Base-by-base conservation (phyloP, 2,888 invertebrate species). In the Dendrolimus pini region DNA sequence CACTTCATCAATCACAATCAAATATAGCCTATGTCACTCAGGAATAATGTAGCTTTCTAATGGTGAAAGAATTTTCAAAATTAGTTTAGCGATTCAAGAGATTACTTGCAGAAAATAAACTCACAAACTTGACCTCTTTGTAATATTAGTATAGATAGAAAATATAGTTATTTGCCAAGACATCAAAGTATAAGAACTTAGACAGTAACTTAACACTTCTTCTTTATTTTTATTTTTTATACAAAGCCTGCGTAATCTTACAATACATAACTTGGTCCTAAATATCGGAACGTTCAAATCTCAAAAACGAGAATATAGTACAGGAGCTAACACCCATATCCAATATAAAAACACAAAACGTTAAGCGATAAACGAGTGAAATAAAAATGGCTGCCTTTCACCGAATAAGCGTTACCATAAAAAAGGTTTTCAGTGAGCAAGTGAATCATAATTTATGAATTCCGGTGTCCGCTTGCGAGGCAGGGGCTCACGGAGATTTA, bases 391-490 rank as follows among this genome's bases (percentile, higher is more conserved):
- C 72, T 73, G 82, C 80, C 80, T 85, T 83, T 81, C 83, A 85
- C 82, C 82, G 81, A 85, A 86, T 88, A 89, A 88, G 81, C 85
- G 85, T 84, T 81, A 83, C 87, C 85, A 87, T 88, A 89, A 89
- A 89, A 89, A 89, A 89, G 89, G 85, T 89, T 89, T 89, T 87
- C 89, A 86, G 87, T 85, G 86, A 87, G 87, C 89, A 87, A 89
- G 89, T 89, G 89, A 89, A 89, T 89, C 89, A 89, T 89, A 89
- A 89, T 89, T 89, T 89, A 89, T 89, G 89, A 89, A 89, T 89
- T 87, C 87, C 89, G 88, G 83, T 83, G 88, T 87, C 85, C 82
- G 83, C 71, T 72, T 68, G 75, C 62, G 61, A 70, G 67, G 62
- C 64, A 68, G 69, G 71, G 72, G 68, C 53, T 56, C 60, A 60